A percentile compares a stretch with the other conserved stretches of the same genome.
Evolutionary conservation across 2,113 vertebrate genomes (phyloP).

Genomic region (Podiceps cristatus): DNA sequence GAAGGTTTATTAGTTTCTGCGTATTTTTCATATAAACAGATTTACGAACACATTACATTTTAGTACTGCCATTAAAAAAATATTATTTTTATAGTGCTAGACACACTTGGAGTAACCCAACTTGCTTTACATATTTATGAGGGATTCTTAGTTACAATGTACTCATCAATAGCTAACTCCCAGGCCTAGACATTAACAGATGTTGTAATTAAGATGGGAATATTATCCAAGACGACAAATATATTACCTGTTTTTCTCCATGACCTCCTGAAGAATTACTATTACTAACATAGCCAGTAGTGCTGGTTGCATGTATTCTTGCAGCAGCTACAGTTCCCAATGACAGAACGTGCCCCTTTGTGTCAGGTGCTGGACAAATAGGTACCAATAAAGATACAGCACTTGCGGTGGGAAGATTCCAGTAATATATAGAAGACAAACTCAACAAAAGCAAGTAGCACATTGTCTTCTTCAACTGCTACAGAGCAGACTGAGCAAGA

Average conservation of each 20-base stretch:
- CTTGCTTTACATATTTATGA: slow-evolving; percentile 20
- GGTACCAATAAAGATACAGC: background rate
- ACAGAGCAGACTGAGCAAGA: background rate
- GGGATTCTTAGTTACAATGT: background rate
- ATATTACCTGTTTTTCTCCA: background rate
- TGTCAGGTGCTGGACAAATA: background rate
- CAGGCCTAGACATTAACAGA: background rate
- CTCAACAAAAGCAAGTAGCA: background rate
- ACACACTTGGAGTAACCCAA: background rate
- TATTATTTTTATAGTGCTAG: slow-evolving; percentile 27
- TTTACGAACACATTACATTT: background rate
- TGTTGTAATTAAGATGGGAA: background rate
- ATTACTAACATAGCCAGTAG: background rate
- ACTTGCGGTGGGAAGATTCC: background rate
- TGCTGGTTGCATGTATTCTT: background rate
- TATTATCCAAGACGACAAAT: background rate
- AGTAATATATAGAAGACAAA: background rate
- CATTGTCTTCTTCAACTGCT: background rate
- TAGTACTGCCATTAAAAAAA: slow-evolving; percentile 29
- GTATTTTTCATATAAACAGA: slow-evolving; percentile 29
- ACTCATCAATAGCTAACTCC: background rate
- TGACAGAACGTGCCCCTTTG: background rate
- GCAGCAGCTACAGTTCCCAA: background rate
- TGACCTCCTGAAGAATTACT: background rate
- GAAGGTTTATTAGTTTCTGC: slow-evolving; percentile 23